These are phyloP conservation scores for Protonibea diacanthus DNA, from an alignment of 2,797 vertebrate genomes.

Conservation along the genomic window DNA sequence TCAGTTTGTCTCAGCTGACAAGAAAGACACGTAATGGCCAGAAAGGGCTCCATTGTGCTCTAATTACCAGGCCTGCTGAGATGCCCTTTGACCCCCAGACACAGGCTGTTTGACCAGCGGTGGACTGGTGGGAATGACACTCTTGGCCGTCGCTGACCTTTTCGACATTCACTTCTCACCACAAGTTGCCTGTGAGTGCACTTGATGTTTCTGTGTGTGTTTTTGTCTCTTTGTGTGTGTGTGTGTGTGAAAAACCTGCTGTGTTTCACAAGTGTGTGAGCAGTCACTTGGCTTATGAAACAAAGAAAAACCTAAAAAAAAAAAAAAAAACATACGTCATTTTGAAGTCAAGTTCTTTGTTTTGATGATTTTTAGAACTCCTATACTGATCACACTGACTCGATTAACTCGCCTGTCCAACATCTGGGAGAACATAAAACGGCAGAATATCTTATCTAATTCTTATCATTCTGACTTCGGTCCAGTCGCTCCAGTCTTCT, in stretches of 20 bases:
- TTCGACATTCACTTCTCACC: constrained; percentile 62
- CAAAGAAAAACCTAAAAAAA: too few relatives aligned
- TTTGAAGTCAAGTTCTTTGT: background rate
- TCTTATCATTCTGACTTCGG: constrained; percentile 44
- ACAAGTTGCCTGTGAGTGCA: constrained; percentile 31
- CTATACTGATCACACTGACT: background rate
- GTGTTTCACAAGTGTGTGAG: background rate
- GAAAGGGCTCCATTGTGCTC: constrained; percentile 61
- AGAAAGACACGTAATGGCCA: constrained; percentile 52
- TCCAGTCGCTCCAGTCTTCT: constrained; percentile 19
- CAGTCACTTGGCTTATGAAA: too few relatives aligned
- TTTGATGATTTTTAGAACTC: constrained; percentile 6
- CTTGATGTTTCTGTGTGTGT: constrained; percentile 32
- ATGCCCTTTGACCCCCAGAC: constrained; percentile 67
- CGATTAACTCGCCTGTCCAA: constrained; percentile 7
- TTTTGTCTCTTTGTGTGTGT: background rate
- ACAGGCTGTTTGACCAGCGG: constrained; percentile 54
- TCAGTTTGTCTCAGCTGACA: constrained; percentile 51
- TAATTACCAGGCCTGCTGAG: constrained; percentile 66
- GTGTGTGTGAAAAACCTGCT: background rate
- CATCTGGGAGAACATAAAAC: constrained; percentile 43
- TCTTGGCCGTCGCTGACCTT: constrained; percentile 49
- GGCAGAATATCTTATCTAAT: constrained; percentile 25
- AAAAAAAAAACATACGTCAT: background rate
- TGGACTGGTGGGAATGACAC: constrained; percentile 71